Evolutionary conservation across 2,888 invertebrate species (phyloP).

Genomic region (Trissonchulus sp.): DNA sequence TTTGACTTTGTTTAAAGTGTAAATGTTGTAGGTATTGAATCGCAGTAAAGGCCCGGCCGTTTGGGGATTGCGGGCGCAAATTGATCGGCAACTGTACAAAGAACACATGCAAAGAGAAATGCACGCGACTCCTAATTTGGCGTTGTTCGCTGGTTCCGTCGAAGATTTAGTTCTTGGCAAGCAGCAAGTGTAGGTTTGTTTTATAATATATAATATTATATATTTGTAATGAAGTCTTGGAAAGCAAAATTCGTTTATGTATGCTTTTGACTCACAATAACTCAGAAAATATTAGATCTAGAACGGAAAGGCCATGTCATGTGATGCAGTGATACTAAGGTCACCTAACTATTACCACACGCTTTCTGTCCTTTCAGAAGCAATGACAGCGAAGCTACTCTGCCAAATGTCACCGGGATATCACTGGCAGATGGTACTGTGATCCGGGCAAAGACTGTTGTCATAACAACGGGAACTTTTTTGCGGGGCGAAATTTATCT

Average conservation of each 20-base stretch:
- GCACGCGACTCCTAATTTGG: constrained; percentile 57
- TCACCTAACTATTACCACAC: no score
- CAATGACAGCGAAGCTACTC: no score
- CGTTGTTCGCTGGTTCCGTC: constrained; percentile 66
- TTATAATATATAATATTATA: no score
- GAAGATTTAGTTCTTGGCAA: constrained; percentile 68
- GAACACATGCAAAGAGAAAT: constrained; percentile 67
- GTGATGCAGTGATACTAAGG: no score
- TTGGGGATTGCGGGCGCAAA: constrained; percentile 80
- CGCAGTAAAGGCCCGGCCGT: constrained; percentile 76
- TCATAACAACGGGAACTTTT: constrained; percentile 83
- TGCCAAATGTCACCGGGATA: constrained; percentile 36
- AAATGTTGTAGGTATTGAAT: constrained; percentile 64
- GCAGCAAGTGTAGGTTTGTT: no score
- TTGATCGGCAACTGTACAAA: constrained; percentile 74
- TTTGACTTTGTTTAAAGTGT: no score
- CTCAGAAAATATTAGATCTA: no score
- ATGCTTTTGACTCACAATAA: no score
- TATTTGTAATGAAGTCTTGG: no score
- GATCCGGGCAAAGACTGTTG: constrained; percentile 61
- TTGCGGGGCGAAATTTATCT: constrained; percentile 75
- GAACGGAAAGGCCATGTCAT: no score
- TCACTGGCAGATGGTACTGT: constrained; percentile 55
- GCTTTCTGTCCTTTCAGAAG: no score
- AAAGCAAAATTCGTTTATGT: no score